These are phyloP conservation scores for Jordanella pulchra DNA, from an alignment of 2,797 vertebrate species.

Conservation along the genomic window DNA sequence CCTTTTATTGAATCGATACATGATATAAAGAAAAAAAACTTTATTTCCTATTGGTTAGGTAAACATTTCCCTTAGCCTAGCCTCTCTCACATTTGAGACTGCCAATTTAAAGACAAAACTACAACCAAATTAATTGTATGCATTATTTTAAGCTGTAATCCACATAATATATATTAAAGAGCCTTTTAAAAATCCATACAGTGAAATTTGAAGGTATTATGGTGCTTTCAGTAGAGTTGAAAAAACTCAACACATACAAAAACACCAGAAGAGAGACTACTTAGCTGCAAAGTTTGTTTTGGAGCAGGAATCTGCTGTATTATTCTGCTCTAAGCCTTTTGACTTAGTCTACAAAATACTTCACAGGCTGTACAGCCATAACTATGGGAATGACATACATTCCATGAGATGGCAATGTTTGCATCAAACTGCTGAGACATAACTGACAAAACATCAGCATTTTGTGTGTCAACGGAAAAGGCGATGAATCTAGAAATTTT, in stretches of 20 bases:
- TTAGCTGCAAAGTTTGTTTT: slow-evolving; percentile 56
- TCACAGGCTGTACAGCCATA: slow-evolving; percentile 55
- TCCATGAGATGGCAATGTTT: slow-evolving; percentile 51
- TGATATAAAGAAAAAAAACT: not conserved
- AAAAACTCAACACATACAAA: slow-evolving; percentile 5
- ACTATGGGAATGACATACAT: slow-evolving; percentile 75
- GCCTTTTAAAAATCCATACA: not conserved
- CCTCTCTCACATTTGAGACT: too few relatives aligned
- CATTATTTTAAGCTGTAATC: not conserved
- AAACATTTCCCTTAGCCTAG: too few relatives aligned
- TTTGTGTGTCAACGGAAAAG: slow-evolving; percentile 10
- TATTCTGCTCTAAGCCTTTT: slow-evolving; percentile 62
- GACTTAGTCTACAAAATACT: slow-evolving; percentile 67
- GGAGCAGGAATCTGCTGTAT: slow-evolving; percentile 36
- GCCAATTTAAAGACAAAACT: not conserved
- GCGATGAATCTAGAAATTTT: slow-evolving; percentile 1
- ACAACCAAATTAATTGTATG: too few relatives aligned
- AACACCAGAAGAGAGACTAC: slow-evolving; percentile 11
- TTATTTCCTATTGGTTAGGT: too few relatives aligned
- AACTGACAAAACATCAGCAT: slow-evolving; percentile 18
- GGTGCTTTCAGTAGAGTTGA: slow-evolving; percentile 32
- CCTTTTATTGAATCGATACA: not conserved
- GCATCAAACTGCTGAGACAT: slow-evolving; percentile 35
- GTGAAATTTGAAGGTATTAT: slow-evolving; percentile 3
- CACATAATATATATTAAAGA: not conserved